A percentile compares a stretch with the other conserved stretches of the same genome.
phyloP scores from a whole-genome alignment of 1,140 invertebrate genomes.

The Arctopsyche grandis region DNA sequence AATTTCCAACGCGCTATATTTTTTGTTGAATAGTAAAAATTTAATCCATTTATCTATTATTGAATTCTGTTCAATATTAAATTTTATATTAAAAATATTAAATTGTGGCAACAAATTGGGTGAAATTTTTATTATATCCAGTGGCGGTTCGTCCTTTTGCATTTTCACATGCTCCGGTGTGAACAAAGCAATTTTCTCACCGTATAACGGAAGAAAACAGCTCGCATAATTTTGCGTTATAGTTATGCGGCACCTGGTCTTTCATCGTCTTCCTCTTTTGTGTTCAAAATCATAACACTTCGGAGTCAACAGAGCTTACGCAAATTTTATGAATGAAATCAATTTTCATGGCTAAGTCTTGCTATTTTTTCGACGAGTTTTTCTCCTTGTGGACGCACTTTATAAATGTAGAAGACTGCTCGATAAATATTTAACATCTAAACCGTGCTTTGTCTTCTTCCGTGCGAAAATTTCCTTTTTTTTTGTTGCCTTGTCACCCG shows the following conservation, averaged over 20 bases:
- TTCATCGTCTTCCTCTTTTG: not conserved
- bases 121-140: no score
- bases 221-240: constrained; percentile 31
- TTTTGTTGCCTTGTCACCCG: not conserved
- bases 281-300: constrained; percentile 32
- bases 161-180: not conserved
- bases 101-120: no score
- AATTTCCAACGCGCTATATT: not conserved
- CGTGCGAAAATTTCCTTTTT: not conserved
- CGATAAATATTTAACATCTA: constrained; percentile 34
- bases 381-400: not conserved
- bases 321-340: constrained; percentile 34
- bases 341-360: constrained; percentile 23
- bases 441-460: not conserved
- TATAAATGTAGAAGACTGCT: not conserved
- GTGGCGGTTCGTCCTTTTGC: not conserved
- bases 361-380: not conserved
- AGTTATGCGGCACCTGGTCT: constrained; percentile 15
- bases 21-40: not conserved
- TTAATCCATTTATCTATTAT: no score
- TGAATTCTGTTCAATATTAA: no score
- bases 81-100: no score
- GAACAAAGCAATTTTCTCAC: constrained; percentile 19
- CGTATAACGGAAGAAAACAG: not conserved
- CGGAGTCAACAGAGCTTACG: constrained; percentile 30